phyloP scores from a whole-genome alignment of 1,140 invertebrate genomes.

The Listronotus oregonensis region DNA sequence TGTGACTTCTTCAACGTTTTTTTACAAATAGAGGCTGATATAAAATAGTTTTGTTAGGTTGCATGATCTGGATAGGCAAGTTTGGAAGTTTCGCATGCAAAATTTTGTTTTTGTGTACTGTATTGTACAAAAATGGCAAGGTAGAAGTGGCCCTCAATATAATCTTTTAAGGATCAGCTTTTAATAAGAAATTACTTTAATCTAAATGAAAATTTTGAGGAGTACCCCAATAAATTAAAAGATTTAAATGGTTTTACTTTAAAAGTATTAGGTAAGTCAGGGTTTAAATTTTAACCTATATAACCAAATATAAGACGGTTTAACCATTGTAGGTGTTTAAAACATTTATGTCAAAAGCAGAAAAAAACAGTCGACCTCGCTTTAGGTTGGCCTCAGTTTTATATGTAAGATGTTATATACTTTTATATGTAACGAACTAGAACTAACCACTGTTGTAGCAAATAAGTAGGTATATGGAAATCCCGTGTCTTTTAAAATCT shows the following conservation, averaged over 20 bases:
- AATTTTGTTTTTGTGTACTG: background rate
- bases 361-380: no score
- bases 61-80: background rate
- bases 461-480: no score
- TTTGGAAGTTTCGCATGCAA: background rate
- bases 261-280: background rate
- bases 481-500: no score
- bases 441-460: no score
- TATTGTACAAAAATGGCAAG: background rate
- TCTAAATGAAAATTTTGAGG: background rate
- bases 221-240: slow-evolving; percentile 1
- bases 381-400: no score
- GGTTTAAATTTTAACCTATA: no score
- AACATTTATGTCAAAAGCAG: no score
- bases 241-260: background rate
- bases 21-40: background rate
- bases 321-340: no score
- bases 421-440: no score
- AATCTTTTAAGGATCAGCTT: slow-evolving; percentile 2
- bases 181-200: background rate
- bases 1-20: background rate
- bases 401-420: no score
- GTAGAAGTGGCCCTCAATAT: background rate
- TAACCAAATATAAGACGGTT: no score
- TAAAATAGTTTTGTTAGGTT: background rate